A percentile compares a stretch with the other conserved stretches of the same genome.
Evolutionary conservation across 2,888 invertebrate genomes (phyloP).

Genomic region (Sympetrum striolatum): DNA sequence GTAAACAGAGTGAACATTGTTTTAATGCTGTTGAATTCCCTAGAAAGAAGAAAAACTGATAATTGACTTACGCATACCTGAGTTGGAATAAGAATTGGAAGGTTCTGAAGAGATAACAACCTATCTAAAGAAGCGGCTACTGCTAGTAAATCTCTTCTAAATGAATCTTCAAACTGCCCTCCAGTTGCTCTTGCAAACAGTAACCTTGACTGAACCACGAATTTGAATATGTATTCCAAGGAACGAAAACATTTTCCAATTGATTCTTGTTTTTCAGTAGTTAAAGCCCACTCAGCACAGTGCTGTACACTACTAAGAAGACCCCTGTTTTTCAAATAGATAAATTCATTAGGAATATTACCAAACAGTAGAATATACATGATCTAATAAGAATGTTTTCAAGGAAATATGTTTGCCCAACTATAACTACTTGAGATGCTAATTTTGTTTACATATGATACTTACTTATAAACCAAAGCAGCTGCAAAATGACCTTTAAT

Average conservation of each 20-base stretch:
- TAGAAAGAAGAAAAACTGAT: background rate
- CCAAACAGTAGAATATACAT: too few species aligned
- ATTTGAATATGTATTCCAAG: conserved; percentile 89
- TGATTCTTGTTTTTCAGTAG: conserved; percentile 86
- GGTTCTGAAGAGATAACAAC: conserved; percentile 73
- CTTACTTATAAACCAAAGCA: conserved; percentile 90
- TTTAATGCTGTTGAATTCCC: background rate
- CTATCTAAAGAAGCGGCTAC: conserved; percentile 81
- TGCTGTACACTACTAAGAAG: conserved; percentile 88
- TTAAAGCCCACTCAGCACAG: conserved; percentile 85
- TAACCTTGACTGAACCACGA: conserved; percentile 87
- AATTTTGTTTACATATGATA: conserved; percentile 47
- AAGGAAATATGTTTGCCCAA: too few species aligned
- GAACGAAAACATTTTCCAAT: conserved; percentile 90
- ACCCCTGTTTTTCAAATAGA: conserved; percentile 64
- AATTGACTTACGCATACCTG: conserved; percentile 62
- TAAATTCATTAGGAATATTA: too few species aligned
- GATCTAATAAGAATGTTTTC: too few species aligned
- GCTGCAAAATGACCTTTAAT: conserved; percentile 94
- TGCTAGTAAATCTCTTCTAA: conserved; percentile 79
- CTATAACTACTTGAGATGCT: too few species aligned
- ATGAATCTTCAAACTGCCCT: conserved; percentile 88
- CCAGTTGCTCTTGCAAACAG: conserved; percentile 86
- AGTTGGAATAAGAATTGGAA: conserved; percentile 78
- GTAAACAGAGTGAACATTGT: background rate